Percentiles rank a stretch among this genome's conserved stretches.
These are phyloP conservation scores for Drosophila kikkawai DNA, from an alignment of 1,140 invertebrate species.

Conservation along the genomic window DNA sequence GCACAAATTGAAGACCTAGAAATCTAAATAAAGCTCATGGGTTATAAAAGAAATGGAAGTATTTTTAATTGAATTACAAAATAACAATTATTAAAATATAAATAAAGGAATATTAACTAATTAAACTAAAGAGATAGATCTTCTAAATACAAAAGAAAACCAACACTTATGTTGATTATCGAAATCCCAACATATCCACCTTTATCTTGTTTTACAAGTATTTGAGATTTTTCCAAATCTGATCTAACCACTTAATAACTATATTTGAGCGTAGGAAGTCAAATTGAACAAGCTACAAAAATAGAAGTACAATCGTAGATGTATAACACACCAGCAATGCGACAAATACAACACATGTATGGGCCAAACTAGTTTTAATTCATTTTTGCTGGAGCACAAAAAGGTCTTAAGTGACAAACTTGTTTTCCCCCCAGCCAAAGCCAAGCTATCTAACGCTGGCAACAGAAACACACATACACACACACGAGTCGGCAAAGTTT, in stretches of 20 bases:
- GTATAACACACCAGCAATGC: constrained; percentile 44
- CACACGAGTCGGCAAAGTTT: constrained; percentile 26
- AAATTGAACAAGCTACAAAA: constrained; percentile 47
- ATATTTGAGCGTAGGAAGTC: constrained; percentile 57
- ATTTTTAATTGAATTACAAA: background rate
- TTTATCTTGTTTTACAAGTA: constrained; percentile 26
- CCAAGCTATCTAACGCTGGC: constrained; percentile 59
- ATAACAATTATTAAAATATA: background rate
- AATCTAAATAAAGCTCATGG: background rate
- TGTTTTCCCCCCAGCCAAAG: constrained; percentile 46
- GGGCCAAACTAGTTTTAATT: constrained; percentile 71
- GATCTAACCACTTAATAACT: constrained; percentile 55
- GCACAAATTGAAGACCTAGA: background rate
- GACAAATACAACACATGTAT: constrained; percentile 42
- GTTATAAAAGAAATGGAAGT: background rate
- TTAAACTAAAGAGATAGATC: background rate
- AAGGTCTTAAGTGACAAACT: constrained; percentile 80
- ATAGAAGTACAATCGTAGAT: constrained; percentile 44
- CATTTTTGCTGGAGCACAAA: constrained; percentile 74
- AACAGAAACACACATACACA: constrained; percentile 35
- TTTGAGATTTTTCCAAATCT: constrained; percentile 29
- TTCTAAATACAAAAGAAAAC: background rate
- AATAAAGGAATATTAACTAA: too few relatives aligned
- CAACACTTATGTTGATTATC: constrained; percentile 3
- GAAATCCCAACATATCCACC: constrained; percentile 6